These are phyloP conservation scores for Abrostola triplasia DNA, from an alignment of 2,888 invertebrate species.

Conservation along the genomic window DNA sequence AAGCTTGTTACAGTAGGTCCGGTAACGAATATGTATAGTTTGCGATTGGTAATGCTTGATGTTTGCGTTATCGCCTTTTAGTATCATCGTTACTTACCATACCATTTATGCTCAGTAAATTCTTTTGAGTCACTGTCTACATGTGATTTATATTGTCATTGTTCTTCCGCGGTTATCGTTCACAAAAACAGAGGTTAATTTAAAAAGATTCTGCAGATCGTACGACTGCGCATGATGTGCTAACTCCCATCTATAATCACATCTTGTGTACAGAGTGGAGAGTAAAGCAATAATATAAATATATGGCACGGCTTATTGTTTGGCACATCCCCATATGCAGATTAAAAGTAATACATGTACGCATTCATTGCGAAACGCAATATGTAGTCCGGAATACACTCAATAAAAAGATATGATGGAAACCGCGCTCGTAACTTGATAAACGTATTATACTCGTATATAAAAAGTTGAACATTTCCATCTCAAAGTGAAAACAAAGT, in stretches of 20 bases:
- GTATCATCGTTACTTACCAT: too few species aligned
- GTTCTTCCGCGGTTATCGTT: too few species aligned
- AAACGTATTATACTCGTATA: slow-evolving; percentile 27
- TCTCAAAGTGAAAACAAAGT: slow-evolving; percentile 52
- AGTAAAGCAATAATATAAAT: not conserved
- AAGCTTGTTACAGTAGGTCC: not conserved
- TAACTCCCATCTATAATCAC: too few species aligned
- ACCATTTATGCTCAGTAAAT: too few species aligned
- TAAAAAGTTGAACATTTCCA: slow-evolving; percentile 52
- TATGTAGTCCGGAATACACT: slow-evolving; percentile 14
- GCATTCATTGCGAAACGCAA: slow-evolving; percentile 7
- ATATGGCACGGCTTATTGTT: not conserved
- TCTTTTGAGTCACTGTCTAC: too few species aligned
- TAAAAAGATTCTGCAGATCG: not conserved
- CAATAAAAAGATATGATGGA: slow-evolving; percentile 37
- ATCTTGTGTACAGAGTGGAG: not conserved
- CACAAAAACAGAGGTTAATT: not conserved
- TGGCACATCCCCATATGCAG: not conserved
- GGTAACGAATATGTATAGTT: not conserved
- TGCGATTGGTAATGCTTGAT: too few species aligned
- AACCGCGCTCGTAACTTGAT: slow-evolving; percentile 32
- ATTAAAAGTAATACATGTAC: not conserved
- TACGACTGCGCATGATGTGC: too few species aligned
- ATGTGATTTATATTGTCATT: too few species aligned
- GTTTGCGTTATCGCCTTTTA: too few species aligned